Evolutionary conservation across 1,140 invertebrate genomes (phyloP), one percentile per base, ranked within the genome.

Genomic region (Drosophila suzukii): DNA sequence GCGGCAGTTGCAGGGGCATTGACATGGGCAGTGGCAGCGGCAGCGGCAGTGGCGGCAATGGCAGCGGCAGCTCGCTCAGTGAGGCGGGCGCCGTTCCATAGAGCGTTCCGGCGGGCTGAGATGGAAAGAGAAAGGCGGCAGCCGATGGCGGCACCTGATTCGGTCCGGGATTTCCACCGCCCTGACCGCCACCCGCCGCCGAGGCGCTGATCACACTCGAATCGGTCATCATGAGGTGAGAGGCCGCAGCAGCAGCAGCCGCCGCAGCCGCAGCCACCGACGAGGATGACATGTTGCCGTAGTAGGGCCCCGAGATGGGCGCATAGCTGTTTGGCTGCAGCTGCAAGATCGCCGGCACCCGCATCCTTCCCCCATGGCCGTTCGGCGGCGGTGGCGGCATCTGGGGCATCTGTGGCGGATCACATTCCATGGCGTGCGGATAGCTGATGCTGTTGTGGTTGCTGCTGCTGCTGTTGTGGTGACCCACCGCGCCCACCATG

Each of bases 361-460:
- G 79, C 67, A 86, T 76, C 8, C 83, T 76, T 17, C 70, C 80
- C 17, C 70, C 80, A 5, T 79, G 78, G 5, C 60, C 67, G 2
- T 80, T 73, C 5, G 71, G 88, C 27, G 73, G 78, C 27, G 71
- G 78, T 4, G 83, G 85, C 49, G 75, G 73, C 83, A 74, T 67
- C 38, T 72, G 68, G 53, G 75, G 73, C 83, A 74, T 67, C 38
- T 72, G 68, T 55, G 91, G 90, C 41, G 91, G 91, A 82, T 92
- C 92, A 61, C 92, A 92, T 63, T 92, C 92, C 92, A 92, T 92
- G 59, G 91, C 88, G 61, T 88, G 85, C 49, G 91, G 84, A 88
- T 92, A 92, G 68, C 76, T 78, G 62, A 62, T 67, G 60, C 59
- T 84, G 61, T 49, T 54, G 57, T 78, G 70, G 30, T 73, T 34